Conservation (phyloP, 2,797 vertebrate species). For the Carduelis carduelis region DNA sequence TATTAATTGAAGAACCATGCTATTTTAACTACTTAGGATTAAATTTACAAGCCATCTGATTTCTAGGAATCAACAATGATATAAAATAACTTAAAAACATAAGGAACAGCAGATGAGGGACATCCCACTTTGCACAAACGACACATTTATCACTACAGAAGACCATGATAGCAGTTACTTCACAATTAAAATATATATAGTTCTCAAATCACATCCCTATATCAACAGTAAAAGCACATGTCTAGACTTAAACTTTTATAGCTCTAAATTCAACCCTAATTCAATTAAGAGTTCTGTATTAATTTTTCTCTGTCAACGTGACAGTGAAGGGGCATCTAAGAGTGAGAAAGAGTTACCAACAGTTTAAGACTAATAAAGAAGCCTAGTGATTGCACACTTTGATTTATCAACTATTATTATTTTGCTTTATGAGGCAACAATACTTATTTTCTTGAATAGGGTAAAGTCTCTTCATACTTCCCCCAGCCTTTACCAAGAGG, state of each 20-base stretch:
- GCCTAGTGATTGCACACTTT: not conserved
- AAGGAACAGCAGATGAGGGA: not conserved
- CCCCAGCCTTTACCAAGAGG: constrained; percentile 60
- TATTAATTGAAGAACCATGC: not conserved
- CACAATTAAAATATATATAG: not conserved
- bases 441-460: constrained; percentile 43
- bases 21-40: not conserved
- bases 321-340: not conserved
- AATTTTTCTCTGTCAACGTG: not conserved
- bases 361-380: not conserved
- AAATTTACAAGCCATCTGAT: not conserved
- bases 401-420: not conserved
- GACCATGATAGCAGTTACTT: not conserved
- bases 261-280: not conserved
- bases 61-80: not conserved
- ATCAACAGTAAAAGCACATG: not conserved
- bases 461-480: constrained; percentile 48
- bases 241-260: not conserved
- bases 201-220: not conserved
- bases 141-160: not conserved
- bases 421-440: constrained; percentile 13
- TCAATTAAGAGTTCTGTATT: not conserved
- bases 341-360: not conserved
- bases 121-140: not conserved
- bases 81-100: not conserved